These are phyloP conservation scores for Tetanocera ferruginea DNA, from an alignment of 2,888 invertebrate genomes.

Conservation along the genomic window DNA sequence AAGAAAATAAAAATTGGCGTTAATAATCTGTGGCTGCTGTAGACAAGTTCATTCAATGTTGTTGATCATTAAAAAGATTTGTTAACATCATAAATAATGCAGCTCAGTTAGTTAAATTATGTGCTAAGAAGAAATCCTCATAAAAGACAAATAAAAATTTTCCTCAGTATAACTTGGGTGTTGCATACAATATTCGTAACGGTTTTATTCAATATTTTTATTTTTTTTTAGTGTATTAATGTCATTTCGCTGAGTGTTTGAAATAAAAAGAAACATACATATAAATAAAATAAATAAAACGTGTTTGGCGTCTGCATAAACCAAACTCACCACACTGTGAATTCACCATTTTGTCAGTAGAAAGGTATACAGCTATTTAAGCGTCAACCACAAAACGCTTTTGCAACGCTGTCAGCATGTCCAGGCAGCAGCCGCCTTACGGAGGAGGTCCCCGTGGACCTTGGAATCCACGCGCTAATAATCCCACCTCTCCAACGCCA, in stretches of 20 bases:
- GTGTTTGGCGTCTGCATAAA: neutral
- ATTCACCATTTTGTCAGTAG: neutral
- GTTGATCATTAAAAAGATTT: too few species aligned
- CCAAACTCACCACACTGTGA: neutral
- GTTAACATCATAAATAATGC: too few species aligned
- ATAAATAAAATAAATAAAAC: neutral
- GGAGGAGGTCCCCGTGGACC: conserved; percentile 66
- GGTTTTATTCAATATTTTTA: neutral
- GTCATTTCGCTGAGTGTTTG: neutral
- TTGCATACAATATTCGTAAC: neutral
- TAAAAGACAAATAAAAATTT: neutral
- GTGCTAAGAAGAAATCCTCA: neutral
- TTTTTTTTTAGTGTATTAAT: conserved; percentile 36
- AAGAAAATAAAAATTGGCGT: neutral
- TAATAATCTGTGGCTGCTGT: neutral
- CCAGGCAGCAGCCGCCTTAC: conserved; percentile 65
- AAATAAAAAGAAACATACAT: conserved; percentile 2
- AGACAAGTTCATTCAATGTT: neutral
- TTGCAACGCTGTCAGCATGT: conserved; percentile 56
- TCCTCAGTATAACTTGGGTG: too few species aligned
- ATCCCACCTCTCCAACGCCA: conserved; percentile 70
- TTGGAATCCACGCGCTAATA: conserved; percentile 65
- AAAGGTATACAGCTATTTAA: neutral
- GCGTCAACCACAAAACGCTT: neutral
- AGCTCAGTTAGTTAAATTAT: neutral